A percentile compares a stretch with the other conserved stretches of the same genome.
phyloP scores from a whole-genome alignment of 1,140 invertebrate species.

The Saxidomus purpurata region DNA sequence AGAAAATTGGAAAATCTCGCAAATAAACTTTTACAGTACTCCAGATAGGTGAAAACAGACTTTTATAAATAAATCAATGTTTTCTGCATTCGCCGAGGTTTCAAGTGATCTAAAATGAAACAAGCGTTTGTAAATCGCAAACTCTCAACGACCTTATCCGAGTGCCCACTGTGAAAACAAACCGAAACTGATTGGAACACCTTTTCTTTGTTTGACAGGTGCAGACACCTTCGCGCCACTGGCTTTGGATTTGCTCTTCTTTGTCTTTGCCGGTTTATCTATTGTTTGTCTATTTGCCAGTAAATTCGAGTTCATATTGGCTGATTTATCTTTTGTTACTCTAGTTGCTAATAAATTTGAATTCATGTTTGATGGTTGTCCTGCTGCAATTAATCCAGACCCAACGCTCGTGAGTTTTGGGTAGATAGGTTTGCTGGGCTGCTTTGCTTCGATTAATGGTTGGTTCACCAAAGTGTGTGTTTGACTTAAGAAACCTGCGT shows the following conservation, averaged over 20 bases:
- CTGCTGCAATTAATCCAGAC: background rate
- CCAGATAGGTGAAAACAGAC: too few relatives aligned
- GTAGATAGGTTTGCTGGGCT: background rate
- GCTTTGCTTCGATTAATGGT: background rate
- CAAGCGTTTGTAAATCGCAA: too few relatives aligned
- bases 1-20: too few relatives aligned
- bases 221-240: background rate
- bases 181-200: conserved; percentile 9
- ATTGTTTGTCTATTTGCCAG: background rate
- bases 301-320: background rate
- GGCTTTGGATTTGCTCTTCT: background rate
- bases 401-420: background rate
- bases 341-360: background rate
- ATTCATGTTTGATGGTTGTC: background rate
- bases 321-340: too few relatives aligned
- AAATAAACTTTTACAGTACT: too few relatives aligned
- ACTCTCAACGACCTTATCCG: too few relatives aligned
- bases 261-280: background rate
- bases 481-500: background rate
- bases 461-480: background rate
- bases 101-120: too few relatives aligned
- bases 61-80: too few relatives aligned
- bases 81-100: too few relatives aligned
- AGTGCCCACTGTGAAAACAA: conserved; percentile 15
- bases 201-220: background rate